Conservation (phyloP, 2,113 vertebrate species). For the Chionis minor region DNA sequence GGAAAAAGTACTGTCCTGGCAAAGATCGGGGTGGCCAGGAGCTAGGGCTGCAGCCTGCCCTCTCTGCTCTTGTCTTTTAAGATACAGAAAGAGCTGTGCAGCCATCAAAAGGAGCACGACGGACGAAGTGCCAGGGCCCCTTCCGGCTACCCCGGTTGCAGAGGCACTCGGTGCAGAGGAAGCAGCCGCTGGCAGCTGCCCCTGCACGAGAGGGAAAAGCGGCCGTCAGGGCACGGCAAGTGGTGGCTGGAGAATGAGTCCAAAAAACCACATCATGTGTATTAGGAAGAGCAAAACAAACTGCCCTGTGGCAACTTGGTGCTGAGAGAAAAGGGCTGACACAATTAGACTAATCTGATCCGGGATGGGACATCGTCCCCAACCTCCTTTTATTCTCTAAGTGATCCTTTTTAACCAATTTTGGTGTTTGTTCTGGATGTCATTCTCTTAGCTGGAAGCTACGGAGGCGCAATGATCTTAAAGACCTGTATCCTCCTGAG, state of each 20-base stretch:
- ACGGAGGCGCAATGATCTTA: not conserved
- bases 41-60: not conserved
- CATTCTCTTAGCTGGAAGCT: conserved; percentile 43
- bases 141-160: not conserved
- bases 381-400: conserved; percentile 44
- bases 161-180: not conserved
- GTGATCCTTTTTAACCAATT: conserved; percentile 32
- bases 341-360: conserved; percentile 27
- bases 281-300: conserved; percentile 12
- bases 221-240: not conserved
- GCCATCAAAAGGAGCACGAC: accelerated
- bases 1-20: not conserved
- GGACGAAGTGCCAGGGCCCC: not conserved
- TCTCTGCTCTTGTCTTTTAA: not conserved
- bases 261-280: not conserved
- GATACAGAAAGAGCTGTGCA: not conserved
- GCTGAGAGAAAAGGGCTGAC: not conserved
- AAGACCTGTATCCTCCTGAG: not conserved
- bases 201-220: not conserved
- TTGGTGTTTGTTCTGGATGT: conserved; percentile 24
- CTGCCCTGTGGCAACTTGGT: not conserved
- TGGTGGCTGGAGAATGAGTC: not conserved
- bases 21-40: accelerated
- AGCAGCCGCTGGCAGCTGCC: not conserved
- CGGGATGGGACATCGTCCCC: not conserved